These are phyloP conservation scores for Platichthys flesus DNA, from an alignment of 2,113 vertebrate genomes.

Conservation along the genomic window DNA sequence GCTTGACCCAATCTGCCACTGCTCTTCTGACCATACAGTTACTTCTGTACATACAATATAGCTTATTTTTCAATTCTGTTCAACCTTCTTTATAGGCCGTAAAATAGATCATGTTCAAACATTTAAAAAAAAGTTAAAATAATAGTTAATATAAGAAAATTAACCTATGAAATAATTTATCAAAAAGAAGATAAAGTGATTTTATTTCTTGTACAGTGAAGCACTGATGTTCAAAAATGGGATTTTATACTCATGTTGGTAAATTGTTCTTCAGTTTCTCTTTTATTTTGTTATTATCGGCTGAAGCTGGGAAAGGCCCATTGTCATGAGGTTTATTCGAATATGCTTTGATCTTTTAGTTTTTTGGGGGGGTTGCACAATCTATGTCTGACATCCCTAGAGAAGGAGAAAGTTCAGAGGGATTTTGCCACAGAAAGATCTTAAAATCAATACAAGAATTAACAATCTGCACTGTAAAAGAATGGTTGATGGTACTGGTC, in stretches of 20 bases:
- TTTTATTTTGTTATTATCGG: slow-evolving; percentile 59
- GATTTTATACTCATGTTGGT: slow-evolving; percentile 79
- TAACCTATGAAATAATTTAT: slow-evolving; percentile 82
- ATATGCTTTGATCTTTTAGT: slow-evolving; percentile 62
- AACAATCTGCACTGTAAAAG: slow-evolving; percentile 69
- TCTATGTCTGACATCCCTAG: slow-evolving; percentile 51
- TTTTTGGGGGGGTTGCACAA: slow-evolving; percentile 47
- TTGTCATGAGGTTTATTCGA: slow-evolving; percentile 70
- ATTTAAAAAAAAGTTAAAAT: slow-evolving; percentile 56
- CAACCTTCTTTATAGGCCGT: slow-evolving; percentile 79
- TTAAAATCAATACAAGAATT: slow-evolving; percentile 68
- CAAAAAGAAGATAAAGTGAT: slow-evolving; percentile 76
- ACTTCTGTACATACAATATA: slow-evolving; percentile 84
- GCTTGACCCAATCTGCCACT: slow-evolving; percentile 63
- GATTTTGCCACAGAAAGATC: slow-evolving; percentile 61
- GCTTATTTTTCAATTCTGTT: slow-evolving; percentile 86
- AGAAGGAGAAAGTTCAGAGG: slow-evolving; percentile 60
- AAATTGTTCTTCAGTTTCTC: slow-evolving; percentile 61
- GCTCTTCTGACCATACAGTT: slow-evolving; percentile 67
- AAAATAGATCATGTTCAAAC: slow-evolving; percentile 77
- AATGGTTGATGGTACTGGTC: slow-evolving; percentile 61
- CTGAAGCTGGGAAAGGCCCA: slow-evolving; percentile 77
- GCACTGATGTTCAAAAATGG: slow-evolving; percentile 73
- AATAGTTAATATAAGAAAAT: slow-evolving; percentile 81
- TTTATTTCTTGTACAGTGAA: slow-evolving; percentile 83